Percentiles rank a stretch among this genome's conserved stretches.
Conservation (phyloP, 1,140 invertebrate species). For the Teleopsis dalmanni region DNA sequence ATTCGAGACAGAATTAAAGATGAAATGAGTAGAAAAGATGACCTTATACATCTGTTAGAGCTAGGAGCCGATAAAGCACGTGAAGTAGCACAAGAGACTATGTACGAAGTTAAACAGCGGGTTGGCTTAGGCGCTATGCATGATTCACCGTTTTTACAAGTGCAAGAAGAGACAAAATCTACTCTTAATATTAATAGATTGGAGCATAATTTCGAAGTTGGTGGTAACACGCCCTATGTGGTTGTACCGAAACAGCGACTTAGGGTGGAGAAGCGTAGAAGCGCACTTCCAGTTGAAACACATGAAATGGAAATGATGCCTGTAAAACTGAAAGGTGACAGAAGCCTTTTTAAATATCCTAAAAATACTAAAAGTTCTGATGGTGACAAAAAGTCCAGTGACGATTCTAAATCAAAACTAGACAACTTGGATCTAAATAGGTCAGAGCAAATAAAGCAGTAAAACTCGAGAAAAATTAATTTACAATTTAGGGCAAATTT, state of each 20-base stretch:
- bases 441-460: no score
- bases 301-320: background rate
- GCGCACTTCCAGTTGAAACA: background rate
- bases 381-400: no score
- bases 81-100: slow-evolving; percentile 58
- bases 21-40: slow-evolving; percentile 53
- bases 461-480: no score
- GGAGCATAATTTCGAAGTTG: background rate
- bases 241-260: slow-evolving; percentile 10
- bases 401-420: no score
- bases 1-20: slow-evolving; percentile 58
- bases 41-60: slow-evolving; percentile 62
- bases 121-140: slow-evolving; percentile 49
- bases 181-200: background rate
- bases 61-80: slow-evolving; percentile 63
- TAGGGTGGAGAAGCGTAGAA: slow-evolving; percentile 3
- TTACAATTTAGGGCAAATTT: no score
- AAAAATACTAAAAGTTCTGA: no score
- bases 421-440: no score
- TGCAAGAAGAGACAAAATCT: background rate
- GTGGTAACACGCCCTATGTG: background rate
- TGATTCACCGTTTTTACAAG: background rate
- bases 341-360: no score
- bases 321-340: no score
- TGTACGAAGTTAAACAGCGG: slow-evolving; percentile 60